Evolutionary conservation across 2,888 invertebrate species (phyloP), one percentile per base, ranked within the genome.

Genomic region (Tanytarsus gracilentus): DNA sequence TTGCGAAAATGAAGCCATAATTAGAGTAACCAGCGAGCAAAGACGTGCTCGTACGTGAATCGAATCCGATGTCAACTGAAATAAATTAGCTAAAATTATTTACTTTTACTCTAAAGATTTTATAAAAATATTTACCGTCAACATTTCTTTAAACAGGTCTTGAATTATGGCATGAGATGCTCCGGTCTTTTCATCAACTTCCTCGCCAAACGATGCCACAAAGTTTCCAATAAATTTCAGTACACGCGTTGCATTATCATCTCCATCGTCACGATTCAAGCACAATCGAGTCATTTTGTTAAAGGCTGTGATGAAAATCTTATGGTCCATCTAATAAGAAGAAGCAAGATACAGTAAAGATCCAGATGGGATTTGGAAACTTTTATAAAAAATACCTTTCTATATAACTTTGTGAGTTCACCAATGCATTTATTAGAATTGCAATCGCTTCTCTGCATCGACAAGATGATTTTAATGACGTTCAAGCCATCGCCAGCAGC

Each of bases 11-110:
- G 84, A 82, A 56, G 81, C 78, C 4, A 93, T 74, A 49, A 92
- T 78, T 66, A 83, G 82, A 63, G 86, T 86, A 30, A 92, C 76
- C 67, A 90, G 78, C 70, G 87, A 85, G 68, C 90, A 92, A 0
- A 86, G 79, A 50, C 89, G 78, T 71, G 82, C 86, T 25, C 92
- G 77, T 16, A 89, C 69, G 52, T 71, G 77, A 23, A 72, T 76
- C 64, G 70, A 76, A 36, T 76, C 75, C 21, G 73, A 76, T 11
- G 78, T 78, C 29, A 72, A 73, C 69, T 79, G 61, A 1, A 65
- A 62, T 18, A 8, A 21, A 3, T 40, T 7, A 40, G 3, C 21
- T 21, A 40, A 21, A 18, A 8, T 18, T 1, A 7, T 18, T 1
- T 21, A 2, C 16, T 2, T 40, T 2, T 21, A 40, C 9, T 2